phyloP scores from a whole-genome alignment of 2,888 invertebrate species.

The Spodoptera exigua region DNA sequence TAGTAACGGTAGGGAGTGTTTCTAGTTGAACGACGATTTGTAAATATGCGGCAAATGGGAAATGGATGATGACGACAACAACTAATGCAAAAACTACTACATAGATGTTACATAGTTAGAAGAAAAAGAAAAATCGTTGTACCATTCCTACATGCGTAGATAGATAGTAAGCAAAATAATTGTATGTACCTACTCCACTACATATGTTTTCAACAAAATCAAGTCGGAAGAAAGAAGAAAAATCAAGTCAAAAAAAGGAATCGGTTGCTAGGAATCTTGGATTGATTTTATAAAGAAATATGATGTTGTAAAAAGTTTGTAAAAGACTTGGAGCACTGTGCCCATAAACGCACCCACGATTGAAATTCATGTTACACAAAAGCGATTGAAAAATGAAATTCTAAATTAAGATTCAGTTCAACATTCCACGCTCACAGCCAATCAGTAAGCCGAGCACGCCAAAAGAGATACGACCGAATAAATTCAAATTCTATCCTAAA shows the following conservation, averaged over 20 bases:
- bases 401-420: background rate
- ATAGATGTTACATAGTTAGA: background rate
- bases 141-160: too few relatives aligned
- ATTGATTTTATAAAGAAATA: too few relatives aligned
- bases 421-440: slow-evolving; percentile 8
- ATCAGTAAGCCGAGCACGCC: slow-evolving; percentile 34
- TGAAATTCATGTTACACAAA: background rate
- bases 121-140: too few relatives aligned
- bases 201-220: too few relatives aligned
- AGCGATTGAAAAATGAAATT: background rate
- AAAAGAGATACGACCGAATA: slow-evolving; percentile 38
- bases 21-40: slow-evolving; percentile 61
- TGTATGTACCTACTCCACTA: too few relatives aligned
- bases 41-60: slow-evolving; percentile 17
- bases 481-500: slow-evolving; percentile 54
- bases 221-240: too few relatives aligned
- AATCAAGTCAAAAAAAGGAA: too few relatives aligned
- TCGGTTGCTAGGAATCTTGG: too few relatives aligned
- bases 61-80: slow-evolving; percentile 6
- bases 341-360: background rate
- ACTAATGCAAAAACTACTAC: background rate
- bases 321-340: too few relatives aligned
- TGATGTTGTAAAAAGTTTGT: too few relatives aligned
- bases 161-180: too few relatives aligned
- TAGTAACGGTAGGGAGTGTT: slow-evolving; percentile 64